Evolutionary conservation across 2,113 vertebrate genomes (phyloP), one percentile per base, ranked within the genome.

Genomic region (Xiphophorus maculatus): DNA sequence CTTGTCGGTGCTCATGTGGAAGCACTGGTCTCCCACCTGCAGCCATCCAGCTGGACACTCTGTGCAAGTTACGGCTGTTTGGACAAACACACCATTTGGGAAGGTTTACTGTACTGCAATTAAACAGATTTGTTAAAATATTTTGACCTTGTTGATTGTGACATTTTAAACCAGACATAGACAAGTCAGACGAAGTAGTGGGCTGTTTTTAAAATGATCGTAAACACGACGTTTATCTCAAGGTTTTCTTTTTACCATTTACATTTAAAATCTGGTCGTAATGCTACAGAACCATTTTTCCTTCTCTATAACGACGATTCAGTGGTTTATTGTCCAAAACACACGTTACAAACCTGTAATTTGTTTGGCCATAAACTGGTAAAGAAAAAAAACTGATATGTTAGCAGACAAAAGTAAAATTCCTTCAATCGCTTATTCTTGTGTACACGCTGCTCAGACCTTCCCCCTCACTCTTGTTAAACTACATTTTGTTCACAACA

Each of bases 1-100:
- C 5, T 2, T 75, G 29, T 84, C 68, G 0, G 28, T 58, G 58
- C 8, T 58, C 15, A 89, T 14, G 32, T 22, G 5, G 69, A 77
- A 72, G 79, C 84, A 84, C 4, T 82, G 61, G 35, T 86, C 79
- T 0, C 5, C 64, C 0, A 73, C 62, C 2, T 75, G 76, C 32
- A 84, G 58, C 81, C 81, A 88, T 0, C n/a, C 9, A 0, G 25
- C 35, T 62, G 72, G 77, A 64, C 83, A 88, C 74, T 75, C 51
- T 1, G 5, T 40, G 76, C 81, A 84, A 4, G 1, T 66, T 8
- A 69, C 3, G 0, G 0, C 78, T 86, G 22, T 25, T 6, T 11
- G 14, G 25, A 62, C 13, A 51, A 35, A 60, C 9, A 64, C 22
- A 15, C 1, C 51, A 30, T 37, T n/a, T 58, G 8, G n/a, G 25